Conservation (phyloP, 2,797 vertebrate genomes). For the Simalia tracyae region DNA sequence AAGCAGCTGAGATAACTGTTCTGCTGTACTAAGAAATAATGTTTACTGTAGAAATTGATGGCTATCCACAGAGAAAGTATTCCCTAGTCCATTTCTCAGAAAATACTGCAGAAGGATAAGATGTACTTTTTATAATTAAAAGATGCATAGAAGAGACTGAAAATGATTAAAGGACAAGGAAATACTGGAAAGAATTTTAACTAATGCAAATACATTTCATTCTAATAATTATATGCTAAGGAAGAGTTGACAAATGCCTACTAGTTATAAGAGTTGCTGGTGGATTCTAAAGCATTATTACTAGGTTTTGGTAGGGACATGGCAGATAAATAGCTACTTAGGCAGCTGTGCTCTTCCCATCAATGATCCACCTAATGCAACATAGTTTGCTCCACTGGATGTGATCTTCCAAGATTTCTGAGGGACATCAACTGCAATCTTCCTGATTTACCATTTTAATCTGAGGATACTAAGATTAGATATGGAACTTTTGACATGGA, state of each 20-base stretch:
- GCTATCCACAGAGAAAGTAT: slow-evolving; percentile 53
- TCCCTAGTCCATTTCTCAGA: slow-evolving; percentile 61
- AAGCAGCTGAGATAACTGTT: slow-evolving; percentile 50
- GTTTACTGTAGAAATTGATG: slow-evolving; percentile 63
- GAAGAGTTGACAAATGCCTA: neutral
- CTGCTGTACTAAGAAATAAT: slow-evolving; percentile 47
- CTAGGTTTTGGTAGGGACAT: neutral
- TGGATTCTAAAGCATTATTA: neutral
- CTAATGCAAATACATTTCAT: slow-evolving; percentile 1
- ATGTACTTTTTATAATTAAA: slow-evolving; percentile 39
- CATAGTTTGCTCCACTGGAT: neutral
- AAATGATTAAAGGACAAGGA: slow-evolving; percentile 44
- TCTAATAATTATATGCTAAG: neutral
- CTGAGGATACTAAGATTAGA: neutral
- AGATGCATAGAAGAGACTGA: slow-evolving; percentile 46
- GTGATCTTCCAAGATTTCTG: neutral
- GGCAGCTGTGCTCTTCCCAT: neutral
- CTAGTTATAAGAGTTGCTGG: neutral
- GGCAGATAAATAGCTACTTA: neutral
- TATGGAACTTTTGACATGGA: neutral
- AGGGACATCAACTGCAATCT: neutral
- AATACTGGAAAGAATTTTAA: slow-evolving; percentile 6
- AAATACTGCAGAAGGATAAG: slow-evolving; percentile 55
- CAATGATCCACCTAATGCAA: neutral
- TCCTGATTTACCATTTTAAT: neutral